Evolutionary conservation across 1,140 invertebrate genomes (phyloP), one percentile per base, ranked within the genome.

Genomic region (Drosophila ficusphila): DNA sequence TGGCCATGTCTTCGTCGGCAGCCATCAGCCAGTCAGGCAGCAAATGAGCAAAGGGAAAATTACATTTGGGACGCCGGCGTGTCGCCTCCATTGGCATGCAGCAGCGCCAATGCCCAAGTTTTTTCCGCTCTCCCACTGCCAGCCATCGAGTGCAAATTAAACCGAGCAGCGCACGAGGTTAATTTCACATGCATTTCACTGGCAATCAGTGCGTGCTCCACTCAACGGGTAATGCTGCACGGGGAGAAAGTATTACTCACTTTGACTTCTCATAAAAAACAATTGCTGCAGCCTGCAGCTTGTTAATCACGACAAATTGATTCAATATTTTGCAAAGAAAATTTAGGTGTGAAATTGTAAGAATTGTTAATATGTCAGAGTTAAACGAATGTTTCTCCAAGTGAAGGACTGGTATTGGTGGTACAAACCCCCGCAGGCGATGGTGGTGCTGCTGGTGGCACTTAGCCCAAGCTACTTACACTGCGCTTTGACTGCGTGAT

Each of bases 141-240:
- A 72, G 57, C 71, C 56, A 79, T 86, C 77, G 73, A 86, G 81
- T 85, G 81, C 72, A 85, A 85, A 85, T 85, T 85, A 85, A 85
- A 88, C 48, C 76, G 81, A 86, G 73, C 81, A 85, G 81, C 61
- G 76, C 76, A 82, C 74, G 69, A 62, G 82, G 68, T 88, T 86
- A 88, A 86, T 86, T 86, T 86, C 81, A 86, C 81, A 86, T 86
- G 81, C 81, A 86, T 82, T 88, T 88, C 81, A 70, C 57, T 82
- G 46, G 81, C 82, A 86, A 86, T 86, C 82, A 88, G 81, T 86
- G 82, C 82, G 81, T 86, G 82, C 73, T 58, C 67, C 67, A 73
- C 41, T 81, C 57, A 52, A 46, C 65, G 33, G 34, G 57, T 31
- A 61, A 58, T 58, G 61, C 57, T 47, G 21, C 60, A 42, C 27